Conservation (phyloP, 2,888 invertebrate species). For the Drosophila parthenogenetica region DNA sequence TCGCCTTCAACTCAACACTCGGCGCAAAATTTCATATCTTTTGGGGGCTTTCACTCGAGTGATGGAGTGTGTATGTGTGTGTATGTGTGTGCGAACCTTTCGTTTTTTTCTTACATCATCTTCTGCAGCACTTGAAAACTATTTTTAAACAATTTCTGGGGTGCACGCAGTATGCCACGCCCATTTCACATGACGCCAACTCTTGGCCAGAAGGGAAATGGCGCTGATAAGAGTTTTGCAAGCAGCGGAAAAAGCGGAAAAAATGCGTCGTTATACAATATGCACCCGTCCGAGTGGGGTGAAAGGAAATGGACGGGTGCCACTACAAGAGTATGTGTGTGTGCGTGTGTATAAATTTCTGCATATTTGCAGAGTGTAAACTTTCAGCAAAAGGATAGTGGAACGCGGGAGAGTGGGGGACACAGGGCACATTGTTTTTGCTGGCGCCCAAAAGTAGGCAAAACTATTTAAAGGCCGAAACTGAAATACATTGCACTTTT, state of each 20-base stretch:
- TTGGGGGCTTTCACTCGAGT: slow-evolving; percentile 40
- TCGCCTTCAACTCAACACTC: slow-evolving; percentile 40
- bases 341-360: slow-evolving; percentile 33
- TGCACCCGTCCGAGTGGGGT: slow-evolving; percentile 46
- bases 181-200: slow-evolving; percentile 37
- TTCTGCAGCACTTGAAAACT: slow-evolving; percentile 61
- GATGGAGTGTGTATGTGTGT: neutral
- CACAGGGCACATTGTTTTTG: slow-evolving; percentile 51
- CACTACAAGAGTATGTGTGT: slow-evolving; percentile 26
- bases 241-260: slow-evolving; percentile 49
- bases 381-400: slow-evolving; percentile 33
- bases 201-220: slow-evolving; percentile 68
- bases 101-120: slow-evolving; percentile 47
- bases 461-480: slow-evolving; percentile 66
- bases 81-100: slow-evolving; percentile 25
- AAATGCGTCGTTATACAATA: slow-evolving; percentile 66
- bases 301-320: slow-evolving; percentile 47
- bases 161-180: slow-evolving; percentile 43
- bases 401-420: slow-evolving; percentile 1
- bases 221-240: slow-evolving; percentile 68
- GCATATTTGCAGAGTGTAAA: slow-evolving; percentile 66
- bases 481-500: slow-evolving; percentile 56
- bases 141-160: slow-evolving; percentile 72
- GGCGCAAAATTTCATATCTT: slow-evolving; percentile 64
- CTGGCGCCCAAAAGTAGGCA: slow-evolving; percentile 55